Base-by-base conservation (phyloP, 1,140 invertebrate species). In the Plutomurus gul region DNA sequence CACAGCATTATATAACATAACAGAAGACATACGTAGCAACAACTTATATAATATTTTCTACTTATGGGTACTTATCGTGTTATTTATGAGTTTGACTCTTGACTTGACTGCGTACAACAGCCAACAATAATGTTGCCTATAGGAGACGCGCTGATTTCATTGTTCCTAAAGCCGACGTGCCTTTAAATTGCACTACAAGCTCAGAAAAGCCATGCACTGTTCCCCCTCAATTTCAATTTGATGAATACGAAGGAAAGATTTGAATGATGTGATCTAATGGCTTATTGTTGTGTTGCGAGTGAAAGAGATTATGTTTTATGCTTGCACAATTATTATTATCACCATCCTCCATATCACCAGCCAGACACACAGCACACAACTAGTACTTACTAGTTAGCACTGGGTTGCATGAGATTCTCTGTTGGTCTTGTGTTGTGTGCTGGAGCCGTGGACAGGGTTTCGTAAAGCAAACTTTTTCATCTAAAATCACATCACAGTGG, bases 31-130 rank as follows among this genome's bases (percentile, higher is more conserved):
- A 22, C 49, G 27, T 51, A 60, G 33, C 51, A 60, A 22, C 25
- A 60, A 60, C 51, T 60, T 60, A 60, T 60, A 60, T 60, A 60
- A 60, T 60, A 60, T 60, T 60, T 60, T 60, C 51, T 60, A 60
- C 51, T 60, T 60, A 60, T 60, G 51, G 51, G 33, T 60, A 60
- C 51, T 60, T 60, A 60, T 3, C 13, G 1, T 4, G 27, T 60
- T 60, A 60, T 60, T 60, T 60, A 60, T 60, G 51, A 33, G 5
- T 60, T 30, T 60, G 51, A 60, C 51, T 60, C 51, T 60, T 60
- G 51, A 60, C 51, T 60, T 13, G 27, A 33, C 25, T 3, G 11
- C 51, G 30, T 5, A 1, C 22, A 56, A 56, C 22, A 22, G 7
- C 25, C 4, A 10, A n/a, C 11, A 56, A n/a, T 51, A 51, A 51